Evolutionary conservation across 2,797 vertebrate species (phyloP).

Genomic region (Manis pentadactyla): DNA sequence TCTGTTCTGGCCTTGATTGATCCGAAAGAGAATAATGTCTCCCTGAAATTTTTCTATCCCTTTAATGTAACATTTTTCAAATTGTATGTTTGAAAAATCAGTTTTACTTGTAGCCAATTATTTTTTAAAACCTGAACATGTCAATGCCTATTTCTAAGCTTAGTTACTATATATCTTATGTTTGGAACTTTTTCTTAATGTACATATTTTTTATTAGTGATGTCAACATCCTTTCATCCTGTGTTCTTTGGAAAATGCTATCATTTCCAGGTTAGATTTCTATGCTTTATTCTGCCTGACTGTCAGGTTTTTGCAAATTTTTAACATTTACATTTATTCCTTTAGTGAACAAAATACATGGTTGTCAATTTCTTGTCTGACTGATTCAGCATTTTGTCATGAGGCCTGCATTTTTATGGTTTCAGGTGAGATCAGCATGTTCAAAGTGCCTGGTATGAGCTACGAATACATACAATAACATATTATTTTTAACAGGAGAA

Average conservation of each 20-base stretch:
- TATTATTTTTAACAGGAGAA: neutral
- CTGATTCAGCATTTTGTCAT: neutral
- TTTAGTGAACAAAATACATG: neutral
- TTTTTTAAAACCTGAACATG: neutral
- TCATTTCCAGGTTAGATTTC: neutral
- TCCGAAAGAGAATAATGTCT: neutral
- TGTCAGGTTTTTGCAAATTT: neutral
- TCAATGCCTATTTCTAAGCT: neutral
- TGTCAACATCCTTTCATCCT: neutral
- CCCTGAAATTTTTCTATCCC: neutral
- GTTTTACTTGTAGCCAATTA: conserved; percentile 21
- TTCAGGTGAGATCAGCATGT: neutral
- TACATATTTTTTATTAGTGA: neutral
- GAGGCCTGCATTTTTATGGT: neutral
- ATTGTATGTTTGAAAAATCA: neutral
- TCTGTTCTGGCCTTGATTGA: neutral
- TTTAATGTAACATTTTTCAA: neutral
- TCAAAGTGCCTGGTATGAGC: neutral
- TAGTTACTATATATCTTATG: neutral
- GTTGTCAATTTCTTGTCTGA: neutral
- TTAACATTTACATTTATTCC: conserved; percentile 16
- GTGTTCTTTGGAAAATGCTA: neutral
- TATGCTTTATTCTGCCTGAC: neutral
- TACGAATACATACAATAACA: neutral
- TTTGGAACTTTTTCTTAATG: conserved; percentile 16